phyloP scores from a whole-genome alignment of 2,113 vertebrate genomes.

The Neolamprologus devosi region DNA sequence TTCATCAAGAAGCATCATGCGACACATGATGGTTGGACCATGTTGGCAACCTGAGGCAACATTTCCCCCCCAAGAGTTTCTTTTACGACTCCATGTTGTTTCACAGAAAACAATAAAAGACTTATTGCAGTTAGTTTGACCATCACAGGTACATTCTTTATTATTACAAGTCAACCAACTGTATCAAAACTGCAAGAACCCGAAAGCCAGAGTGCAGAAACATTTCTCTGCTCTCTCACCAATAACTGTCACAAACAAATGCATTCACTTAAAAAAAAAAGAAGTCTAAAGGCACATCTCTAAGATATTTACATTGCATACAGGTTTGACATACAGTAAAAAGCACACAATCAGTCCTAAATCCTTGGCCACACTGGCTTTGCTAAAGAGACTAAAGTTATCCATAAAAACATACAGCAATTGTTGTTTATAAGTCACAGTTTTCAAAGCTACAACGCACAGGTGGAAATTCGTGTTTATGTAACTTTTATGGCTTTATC shows the following conservation, averaged over 20 bases:
- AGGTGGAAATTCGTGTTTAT: background rate
- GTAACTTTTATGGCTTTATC: constrained; percentile 2
- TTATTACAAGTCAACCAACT: constrained; percentile 66
- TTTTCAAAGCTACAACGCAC: constrained; percentile 23
- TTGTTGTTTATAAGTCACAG: constrained; percentile 11
- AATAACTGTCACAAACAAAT: constrained; percentile 9
- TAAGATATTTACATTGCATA: constrained; percentile 66
- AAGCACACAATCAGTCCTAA: constrained; percentile 6
- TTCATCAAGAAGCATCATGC: background rate
- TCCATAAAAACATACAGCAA: background rate
- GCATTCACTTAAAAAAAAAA: background rate
- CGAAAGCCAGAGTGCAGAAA: constrained; percentile 10
- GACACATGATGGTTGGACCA: background rate
- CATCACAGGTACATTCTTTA: constrained; percentile 58
- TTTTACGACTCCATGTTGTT: background rate
- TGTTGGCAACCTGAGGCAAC: background rate
- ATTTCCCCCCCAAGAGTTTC: background rate
- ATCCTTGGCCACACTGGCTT: background rate
- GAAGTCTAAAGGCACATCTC: constrained; percentile 58
- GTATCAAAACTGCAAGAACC: constrained; percentile 60
- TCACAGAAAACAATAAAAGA: background rate
- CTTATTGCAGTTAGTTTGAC: background rate
- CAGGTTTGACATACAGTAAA: constrained; percentile 25
- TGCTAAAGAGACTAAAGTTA: constrained; percentile 8
- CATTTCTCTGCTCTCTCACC: background rate